Evolutionary conservation across 1,140 invertebrate species (phyloP), one percentile per base, ranked within the genome.

Genomic region (Propsilocerus akamusi): DNA sequence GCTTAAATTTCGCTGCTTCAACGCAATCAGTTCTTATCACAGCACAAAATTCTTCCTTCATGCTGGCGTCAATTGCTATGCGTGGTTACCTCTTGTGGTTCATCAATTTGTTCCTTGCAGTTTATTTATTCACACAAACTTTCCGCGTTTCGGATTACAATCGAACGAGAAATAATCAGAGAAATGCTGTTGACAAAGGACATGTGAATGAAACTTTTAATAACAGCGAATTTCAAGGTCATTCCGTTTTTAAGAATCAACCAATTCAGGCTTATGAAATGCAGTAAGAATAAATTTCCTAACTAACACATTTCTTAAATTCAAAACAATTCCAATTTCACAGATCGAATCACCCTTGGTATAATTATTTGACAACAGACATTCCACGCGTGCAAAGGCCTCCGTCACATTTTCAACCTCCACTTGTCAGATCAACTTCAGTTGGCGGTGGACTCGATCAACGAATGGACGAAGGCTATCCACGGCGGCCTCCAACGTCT

Each of bases 61-160:
- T 60, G 6, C 63, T 65, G 62, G 60, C 64, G 61, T 54, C 62
- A 23, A 58, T 65, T n/a, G 55, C 62, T 3, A 59, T 64, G 30
- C 62, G 63, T 49, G 63, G 63, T 14, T 64, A 63, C 47, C 26
- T 63, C 14, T 28, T 65, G 37, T 63, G 60, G 61, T 23, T 61
- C 12, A 55, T 64, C 4, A 65, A 65, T 54, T n/a, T 63, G 11
- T 22, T 41, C 3, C 34, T 63, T 46, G 48, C 58, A n/a, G 20
- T 57, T 48, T 57, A 55, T 49, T 41, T 65, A 14, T 14, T 60
- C 3, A 32, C 54, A 24, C 52, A 53, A 11, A 61, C 58, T 8
- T 37, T 48, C 4, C 54, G 25, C 30, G 61, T 65, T 51, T 48
- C 17, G 32, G 47, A 51, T 17, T 41, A 22, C 17, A 41, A 41